A percentile compares a stretch with the other conserved stretches of the same genome.
Conservation (phyloP, 2,113 vertebrate species). For the Talpa occidentalis region DNA sequence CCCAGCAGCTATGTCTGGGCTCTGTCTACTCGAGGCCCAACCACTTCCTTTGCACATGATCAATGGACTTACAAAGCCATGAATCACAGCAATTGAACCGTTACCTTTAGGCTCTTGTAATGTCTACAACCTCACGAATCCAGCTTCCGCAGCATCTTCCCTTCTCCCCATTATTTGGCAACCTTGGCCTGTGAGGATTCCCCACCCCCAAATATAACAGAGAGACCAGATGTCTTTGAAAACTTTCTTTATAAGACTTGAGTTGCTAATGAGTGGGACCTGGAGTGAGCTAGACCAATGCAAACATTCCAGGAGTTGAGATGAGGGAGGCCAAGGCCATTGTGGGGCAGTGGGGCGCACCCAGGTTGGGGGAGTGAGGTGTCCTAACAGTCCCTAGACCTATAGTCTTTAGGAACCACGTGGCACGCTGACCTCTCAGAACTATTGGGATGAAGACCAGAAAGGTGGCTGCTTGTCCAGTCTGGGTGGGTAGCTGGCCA, state of each 20-base stretch:
- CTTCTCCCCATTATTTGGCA: neutral
- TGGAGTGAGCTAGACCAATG: neutral
- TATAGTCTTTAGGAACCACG: neutral
- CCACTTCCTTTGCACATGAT: neutral
- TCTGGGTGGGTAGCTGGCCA: neutral
- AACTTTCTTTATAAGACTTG: constrained; percentile 50
- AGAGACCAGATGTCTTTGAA: neutral
- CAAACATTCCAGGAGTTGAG: neutral
- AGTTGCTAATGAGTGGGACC: constrained; percentile 15
- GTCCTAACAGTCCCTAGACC: neutral
- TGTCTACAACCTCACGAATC: neutral
- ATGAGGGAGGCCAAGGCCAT: neutral
- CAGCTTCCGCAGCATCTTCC: neutral
- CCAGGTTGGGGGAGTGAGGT: rapidly evolving
- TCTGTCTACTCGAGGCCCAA: neutral
- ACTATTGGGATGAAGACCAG: neutral
- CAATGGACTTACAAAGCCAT: neutral
- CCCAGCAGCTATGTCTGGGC: neutral
- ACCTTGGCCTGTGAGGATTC: neutral
- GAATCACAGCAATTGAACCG: neutral
- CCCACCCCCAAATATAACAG: neutral
- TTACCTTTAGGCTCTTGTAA: neutral
- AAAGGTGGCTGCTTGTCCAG: neutral
- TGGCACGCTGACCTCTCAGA: neutral
- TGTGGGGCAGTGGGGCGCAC: rapidly evolving